A percentile compares a stretch with the other conserved stretches of the same genome.
Conservation (phyloP, 2,797 vertebrate genomes). For the Geotrypetes seraphini region DNA sequence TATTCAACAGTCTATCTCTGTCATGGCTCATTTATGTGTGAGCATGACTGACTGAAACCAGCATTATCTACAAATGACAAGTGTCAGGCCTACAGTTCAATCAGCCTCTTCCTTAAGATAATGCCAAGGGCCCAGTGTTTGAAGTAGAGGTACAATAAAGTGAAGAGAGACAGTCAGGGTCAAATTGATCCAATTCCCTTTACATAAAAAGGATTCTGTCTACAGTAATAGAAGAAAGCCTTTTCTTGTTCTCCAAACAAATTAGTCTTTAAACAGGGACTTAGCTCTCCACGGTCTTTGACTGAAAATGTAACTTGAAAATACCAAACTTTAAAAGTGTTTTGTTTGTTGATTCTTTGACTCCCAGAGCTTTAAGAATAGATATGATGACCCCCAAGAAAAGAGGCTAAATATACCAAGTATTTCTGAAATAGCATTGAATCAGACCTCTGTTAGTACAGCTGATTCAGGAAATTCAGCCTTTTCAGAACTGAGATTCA, state of each 20-base stretch:
- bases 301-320: conserved; percentile 34
- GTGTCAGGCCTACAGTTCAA: conserved; percentile 47
- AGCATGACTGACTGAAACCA: conserved; percentile 46
- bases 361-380: no score
- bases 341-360: conserved; percentile 25
- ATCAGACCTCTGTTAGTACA: no score
- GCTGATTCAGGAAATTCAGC: no score
- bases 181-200: conserved; percentile 45
- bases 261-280: conserved; percentile 43
- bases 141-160: conserved; percentile 44
- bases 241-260: conserved; percentile 33
- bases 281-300: conserved; percentile 27
- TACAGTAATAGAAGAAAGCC: conserved; percentile 26
- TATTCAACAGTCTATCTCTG: conserved; percentile 44
- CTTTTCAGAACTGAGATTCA: no score
- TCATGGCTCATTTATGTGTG: conserved; percentile 47
- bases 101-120: conserved; percentile 41
- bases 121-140: conserved; percentile 40
- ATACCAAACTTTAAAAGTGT: conserved; percentile 20
- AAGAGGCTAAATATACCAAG: no score
- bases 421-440: no score
- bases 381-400: no score
- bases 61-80: conserved; percentile 47
- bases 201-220: conserved; percentile 40
- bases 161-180: conserved; percentile 39